These are phyloP conservation scores for Cephalopterus ornatus DNA, from an alignment of 2,113 vertebrate genomes.

Conservation along the genomic window DNA sequence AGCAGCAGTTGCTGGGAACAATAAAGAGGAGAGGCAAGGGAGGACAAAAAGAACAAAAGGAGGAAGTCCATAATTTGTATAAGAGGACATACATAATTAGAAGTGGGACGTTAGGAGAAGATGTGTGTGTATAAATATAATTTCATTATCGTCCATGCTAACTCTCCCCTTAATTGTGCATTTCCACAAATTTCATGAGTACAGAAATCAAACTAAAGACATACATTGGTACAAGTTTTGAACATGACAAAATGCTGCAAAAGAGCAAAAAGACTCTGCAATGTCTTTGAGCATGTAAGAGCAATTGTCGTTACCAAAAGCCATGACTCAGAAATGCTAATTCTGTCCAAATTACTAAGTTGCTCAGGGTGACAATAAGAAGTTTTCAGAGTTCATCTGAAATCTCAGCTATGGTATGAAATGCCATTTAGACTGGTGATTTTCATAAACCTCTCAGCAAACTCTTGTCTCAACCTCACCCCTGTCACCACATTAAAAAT, in stretches of 20 bases:
- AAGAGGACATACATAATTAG: background rate
- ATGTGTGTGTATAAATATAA: fast-evolving
- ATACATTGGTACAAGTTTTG: background rate
- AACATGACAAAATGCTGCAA: background rate
- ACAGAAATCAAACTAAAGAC: background rate
- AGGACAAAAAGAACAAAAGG: background rate
- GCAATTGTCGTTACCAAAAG: background rate
- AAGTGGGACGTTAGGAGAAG: background rate
- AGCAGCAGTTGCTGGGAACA: background rate
- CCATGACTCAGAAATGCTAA: background rate
- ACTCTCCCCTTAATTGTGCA: background rate
- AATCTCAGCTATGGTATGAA: background rate
- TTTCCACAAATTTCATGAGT: background rate
- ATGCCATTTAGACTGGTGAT: background rate
- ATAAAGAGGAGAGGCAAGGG: background rate
- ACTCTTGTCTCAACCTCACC: background rate
- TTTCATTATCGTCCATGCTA: background rate
- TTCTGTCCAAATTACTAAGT: background rate
- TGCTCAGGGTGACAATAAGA: background rate
- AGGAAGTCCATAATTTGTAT: background rate
- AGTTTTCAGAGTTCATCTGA: background rate
- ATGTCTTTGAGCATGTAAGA: background rate
- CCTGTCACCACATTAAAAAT: background rate
- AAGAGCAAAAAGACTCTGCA: background rate
- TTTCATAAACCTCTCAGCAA: background rate